phyloP scores from a whole-genome alignment of 2,113 vertebrate species.

The Ictidomys tridecemlineatus region DNA sequence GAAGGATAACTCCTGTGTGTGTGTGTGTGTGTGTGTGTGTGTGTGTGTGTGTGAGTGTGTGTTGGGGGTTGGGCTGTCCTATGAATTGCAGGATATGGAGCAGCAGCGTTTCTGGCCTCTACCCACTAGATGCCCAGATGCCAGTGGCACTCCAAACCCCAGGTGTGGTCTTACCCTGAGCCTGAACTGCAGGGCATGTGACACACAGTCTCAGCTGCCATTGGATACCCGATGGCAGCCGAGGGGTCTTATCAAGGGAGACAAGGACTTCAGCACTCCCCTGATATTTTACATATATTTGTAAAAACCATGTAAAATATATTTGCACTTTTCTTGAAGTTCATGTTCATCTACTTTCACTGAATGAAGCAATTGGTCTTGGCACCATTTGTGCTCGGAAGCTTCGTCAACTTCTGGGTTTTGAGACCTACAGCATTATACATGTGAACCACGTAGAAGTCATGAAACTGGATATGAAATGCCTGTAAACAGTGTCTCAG shows the following conservation, averaged over 20 bases:
- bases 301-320: not conserved
- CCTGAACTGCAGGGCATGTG: too few species aligned
- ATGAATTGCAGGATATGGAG: not conserved
- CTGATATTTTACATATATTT: too few species aligned
- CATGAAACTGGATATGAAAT: not conserved
- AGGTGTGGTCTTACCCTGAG: too few species aligned
- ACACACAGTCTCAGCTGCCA: too few species aligned
- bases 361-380: not conserved
- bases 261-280: too few species aligned
- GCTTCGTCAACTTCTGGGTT: not conserved
- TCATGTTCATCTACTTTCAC: not conserved
- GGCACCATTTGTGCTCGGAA: not conserved
- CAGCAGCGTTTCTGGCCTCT: not conserved
- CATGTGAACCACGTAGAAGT: not conserved
- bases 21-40: not conserved
- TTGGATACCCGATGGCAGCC: too few species aligned
- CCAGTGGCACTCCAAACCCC: too few species aligned
- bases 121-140: too few species aligned
- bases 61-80: not conserved
- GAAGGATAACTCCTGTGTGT: not conserved
- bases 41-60: not conserved
- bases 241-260: too few species aligned
- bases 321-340: not conserved
- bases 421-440: not conserved
- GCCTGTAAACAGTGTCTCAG: not conserved